Evolutionary conservation across 2,797 vertebrate genomes (phyloP).

Genomic region (Protonibea diacanthus): DNA sequence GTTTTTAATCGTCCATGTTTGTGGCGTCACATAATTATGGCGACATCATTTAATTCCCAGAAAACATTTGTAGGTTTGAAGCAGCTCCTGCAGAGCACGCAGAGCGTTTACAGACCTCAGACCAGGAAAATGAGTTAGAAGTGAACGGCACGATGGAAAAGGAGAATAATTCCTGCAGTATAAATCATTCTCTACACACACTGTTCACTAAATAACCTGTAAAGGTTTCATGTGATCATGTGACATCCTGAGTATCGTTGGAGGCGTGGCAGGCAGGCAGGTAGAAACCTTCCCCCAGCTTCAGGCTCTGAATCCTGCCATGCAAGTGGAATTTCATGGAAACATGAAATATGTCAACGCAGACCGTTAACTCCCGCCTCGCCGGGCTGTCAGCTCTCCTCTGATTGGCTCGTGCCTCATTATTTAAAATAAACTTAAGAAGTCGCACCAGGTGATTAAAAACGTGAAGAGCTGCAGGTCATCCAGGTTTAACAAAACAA

Average conservation of each 20-base stretch:
- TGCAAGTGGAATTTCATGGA: constrained; percentile 60
- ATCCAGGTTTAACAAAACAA: background rate
- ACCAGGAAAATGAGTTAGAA: background rate
- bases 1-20: background rate
- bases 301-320: constrained; percentile 24
- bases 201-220: background rate
- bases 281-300: constrained; percentile 22
- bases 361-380: constrained; percentile 24
- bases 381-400: constrained; percentile 6
- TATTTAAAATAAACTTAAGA: background rate
- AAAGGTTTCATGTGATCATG: constrained; percentile 12
- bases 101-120: background rate
- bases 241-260: background rate
- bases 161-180: background rate
- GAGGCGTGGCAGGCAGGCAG: constrained; percentile 17
- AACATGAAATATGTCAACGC: constrained; percentile 51
- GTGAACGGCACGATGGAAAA: background rate
- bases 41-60: background rate
- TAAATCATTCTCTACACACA: background rate
- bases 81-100: background rate
- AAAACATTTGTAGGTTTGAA: background rate
- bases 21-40: background rate
- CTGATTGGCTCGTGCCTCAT: background rate
- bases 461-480: background rate
- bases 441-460: background rate